Evolutionary conservation across 2,113 vertebrate genomes (phyloP).

Genomic region (Proteles cristata): DNA sequence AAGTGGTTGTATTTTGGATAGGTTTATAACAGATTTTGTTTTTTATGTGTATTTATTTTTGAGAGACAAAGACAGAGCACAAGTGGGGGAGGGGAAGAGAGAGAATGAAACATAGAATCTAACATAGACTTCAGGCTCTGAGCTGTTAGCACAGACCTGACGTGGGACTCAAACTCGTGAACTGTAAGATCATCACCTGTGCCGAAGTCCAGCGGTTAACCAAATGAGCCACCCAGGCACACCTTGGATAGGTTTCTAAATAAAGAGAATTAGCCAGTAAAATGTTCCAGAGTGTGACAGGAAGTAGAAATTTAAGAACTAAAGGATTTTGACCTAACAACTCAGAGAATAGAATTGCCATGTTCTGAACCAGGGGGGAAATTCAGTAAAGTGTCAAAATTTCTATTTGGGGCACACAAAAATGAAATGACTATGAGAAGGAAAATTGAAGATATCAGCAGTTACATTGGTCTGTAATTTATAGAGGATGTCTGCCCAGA

Average conservation of each 20-base stretch:
- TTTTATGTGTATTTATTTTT: no score
- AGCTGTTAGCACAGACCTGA: no score
- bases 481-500: not conserved
- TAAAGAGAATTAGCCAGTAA: not conserved
- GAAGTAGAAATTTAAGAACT: not conserved
- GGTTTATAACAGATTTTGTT: not conserved
- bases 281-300: not conserved
- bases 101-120: no score
- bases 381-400: not conserved
- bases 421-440: not conserved
- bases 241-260: not conserved
- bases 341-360: not conserved
- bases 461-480: not conserved
- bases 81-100: no score
- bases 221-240: no score
- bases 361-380: not conserved
- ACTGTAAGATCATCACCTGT: no score
- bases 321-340: not conserved
- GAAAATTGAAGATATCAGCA: not conserved
- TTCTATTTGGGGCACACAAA: not conserved
- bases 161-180: no score
- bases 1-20: not conserved
- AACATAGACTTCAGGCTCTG: no score
- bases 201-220: no score
- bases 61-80: no score